These are phyloP conservation scores for Sminthurinus aureus DNA, from an alignment of 2,888 invertebrate species.

Conservation along the genomic window DNA sequence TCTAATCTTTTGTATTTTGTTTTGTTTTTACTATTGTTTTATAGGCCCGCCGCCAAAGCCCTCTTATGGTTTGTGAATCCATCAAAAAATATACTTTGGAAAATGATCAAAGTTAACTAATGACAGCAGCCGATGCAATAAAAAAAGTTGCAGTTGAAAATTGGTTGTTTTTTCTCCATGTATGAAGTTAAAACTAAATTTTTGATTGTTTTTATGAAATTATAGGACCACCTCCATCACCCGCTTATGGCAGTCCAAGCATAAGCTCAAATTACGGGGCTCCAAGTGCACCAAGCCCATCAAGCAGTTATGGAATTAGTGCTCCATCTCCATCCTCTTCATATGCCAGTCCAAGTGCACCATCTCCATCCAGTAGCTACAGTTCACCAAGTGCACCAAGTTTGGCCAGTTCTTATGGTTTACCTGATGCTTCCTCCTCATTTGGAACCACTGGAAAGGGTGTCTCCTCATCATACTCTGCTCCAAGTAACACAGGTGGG, in stretches of 20 bases:
- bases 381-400: slow-evolving; percentile 17
- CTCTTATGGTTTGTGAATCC: slow-evolving; percentile 6
- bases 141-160: not conserved
- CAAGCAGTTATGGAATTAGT: slow-evolving; percentile 19
- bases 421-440: not conserved
- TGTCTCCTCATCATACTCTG: slow-evolving; percentile 37
- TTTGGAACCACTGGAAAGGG: slow-evolving; percentile 23
- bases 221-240: not conserved
- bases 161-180: not conserved
- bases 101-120: not conserved
- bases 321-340: slow-evolving; percentile 26
- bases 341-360: not conserved
- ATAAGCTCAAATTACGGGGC: slow-evolving; percentile 13
- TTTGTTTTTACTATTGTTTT: too few species aligned
- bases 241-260: not conserved
- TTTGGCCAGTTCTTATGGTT: slow-evolving; percentile 18
- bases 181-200: not conserved
- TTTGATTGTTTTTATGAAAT: not conserved
- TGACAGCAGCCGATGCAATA: not conserved
- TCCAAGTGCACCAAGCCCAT: slow-evolving; percentile 4
- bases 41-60: slow-evolving; percentile 18
- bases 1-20: too few species aligned
- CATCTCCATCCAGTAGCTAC: slow-evolving; percentile 13
- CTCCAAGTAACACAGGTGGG: slow-evolving; percentile 45
- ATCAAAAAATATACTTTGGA: not conserved